Evolutionary conservation across 2,797 vertebrate species (phyloP).

Genomic region (Microctenopoma lineatum): DNA sequence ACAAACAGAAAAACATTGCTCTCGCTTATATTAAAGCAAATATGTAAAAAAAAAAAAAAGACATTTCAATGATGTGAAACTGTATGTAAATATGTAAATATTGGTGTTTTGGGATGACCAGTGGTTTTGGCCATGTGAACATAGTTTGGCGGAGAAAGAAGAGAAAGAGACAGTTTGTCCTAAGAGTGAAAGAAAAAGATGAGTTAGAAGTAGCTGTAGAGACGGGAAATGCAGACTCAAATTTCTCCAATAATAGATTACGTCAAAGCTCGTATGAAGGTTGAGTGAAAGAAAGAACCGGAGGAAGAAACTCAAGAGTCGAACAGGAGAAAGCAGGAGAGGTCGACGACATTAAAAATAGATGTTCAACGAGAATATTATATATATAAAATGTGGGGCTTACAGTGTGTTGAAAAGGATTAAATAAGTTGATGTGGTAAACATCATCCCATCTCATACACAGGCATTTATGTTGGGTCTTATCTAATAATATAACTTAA

Average conservation of each 20-base stretch:
- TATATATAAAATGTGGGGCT: too few relatives aligned
- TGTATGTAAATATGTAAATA: slow-evolving; percentile 1
- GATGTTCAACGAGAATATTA: too few relatives aligned
- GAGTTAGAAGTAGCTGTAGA: slow-evolving; percentile 15
- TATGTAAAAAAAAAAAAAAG: background rate
- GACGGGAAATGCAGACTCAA: slow-evolving; percentile 30
- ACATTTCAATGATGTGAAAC: slow-evolving; percentile 6
- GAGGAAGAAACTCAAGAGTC: slow-evolving; percentile 6
- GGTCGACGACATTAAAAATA: background rate
- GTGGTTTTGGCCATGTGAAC: slow-evolving; percentile 18
- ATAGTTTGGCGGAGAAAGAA: background rate
- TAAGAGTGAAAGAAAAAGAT: slow-evolving; percentile 6
- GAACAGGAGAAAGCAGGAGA: background rate
- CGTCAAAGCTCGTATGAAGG: slow-evolving; percentile 14
- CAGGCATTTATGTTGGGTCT: too few relatives aligned
- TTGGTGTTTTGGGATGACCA: background rate
- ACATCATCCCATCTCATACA: too few relatives aligned
- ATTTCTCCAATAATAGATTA: slow-evolving; percentile 36
- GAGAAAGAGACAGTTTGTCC: slow-evolving; percentile 12
- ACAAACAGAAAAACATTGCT: slow-evolving; percentile 6
- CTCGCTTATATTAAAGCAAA: background rate
- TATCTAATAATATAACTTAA: too few relatives aligned
- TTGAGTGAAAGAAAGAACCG: slow-evolving; percentile 25
- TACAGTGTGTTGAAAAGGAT: too few relatives aligned
- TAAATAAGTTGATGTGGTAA: too few relatives aligned